Base-by-base conservation (phyloP, 2,113 vertebrate species). In the Ursus arctos region DNA sequence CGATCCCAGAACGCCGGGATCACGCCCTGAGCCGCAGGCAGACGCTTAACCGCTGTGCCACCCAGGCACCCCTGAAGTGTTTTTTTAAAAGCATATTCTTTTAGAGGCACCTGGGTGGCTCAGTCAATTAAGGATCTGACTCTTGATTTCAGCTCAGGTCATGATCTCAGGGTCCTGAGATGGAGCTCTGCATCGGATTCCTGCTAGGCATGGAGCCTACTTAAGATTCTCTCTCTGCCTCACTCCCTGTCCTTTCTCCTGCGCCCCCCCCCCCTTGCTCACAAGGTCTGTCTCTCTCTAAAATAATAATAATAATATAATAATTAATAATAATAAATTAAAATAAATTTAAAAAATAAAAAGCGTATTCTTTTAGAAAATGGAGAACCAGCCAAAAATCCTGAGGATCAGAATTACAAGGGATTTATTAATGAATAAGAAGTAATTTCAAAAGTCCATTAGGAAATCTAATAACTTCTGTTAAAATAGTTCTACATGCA, bases 31-130 rank as follows among this genome's bases (percentile, higher is more conserved):
- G 36, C 36, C 36, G 36, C 2, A 36, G 36, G 36, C 36, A 36
- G 36, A 36, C 36, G 36, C 36, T 36, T 36, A 36, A 36, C 36
- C 36, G 36, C 36, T 36, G 36, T 36, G 36, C 36, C 36, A 36
- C 36, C 36, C 36, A 36, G 36, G 36, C 36, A 2, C 36, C 36
- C 36, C 36, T 90, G 15, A 92, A 84, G 72, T 63, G 6, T 28
- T 88, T 94, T 87, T 49, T 65, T 19, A 57, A 77, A 88, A 61
- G 13, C 18, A 55, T 85, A 59, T 83, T 92, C 11, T 95, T 93
- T 92, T 84, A 74, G 15, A 57, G 67, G 33, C 7, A 36, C 33
- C 33, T 36, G 33, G 18, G 18, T 36, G 4, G 16, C n/a, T 69
- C 67, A 36, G 16, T 69, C 67, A 67, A n/a, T 69, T 69, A 69